phyloP scores from a whole-genome alignment of 2,888 invertebrate species.

The Anthrax anthrax region DNA sequence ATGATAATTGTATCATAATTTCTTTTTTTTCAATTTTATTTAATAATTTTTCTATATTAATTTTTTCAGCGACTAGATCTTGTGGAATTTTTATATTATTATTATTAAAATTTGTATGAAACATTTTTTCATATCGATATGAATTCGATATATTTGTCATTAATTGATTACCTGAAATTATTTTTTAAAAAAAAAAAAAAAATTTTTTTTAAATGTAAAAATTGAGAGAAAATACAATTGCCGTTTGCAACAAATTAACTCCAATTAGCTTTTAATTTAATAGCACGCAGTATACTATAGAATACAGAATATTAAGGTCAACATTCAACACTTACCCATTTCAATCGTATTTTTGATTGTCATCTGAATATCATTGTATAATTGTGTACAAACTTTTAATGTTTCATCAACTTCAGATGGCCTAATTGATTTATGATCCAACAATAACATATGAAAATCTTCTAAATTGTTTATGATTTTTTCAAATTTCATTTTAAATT shows the following conservation, averaged over 20 bases:
- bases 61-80: conserved; percentile 45
- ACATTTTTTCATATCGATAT: conserved; percentile 16
- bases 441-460: conserved; percentile 42
- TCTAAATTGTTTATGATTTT: conserved; percentile 45
- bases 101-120: too few relatives aligned
- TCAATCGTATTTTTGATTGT: conserved; percentile 36
- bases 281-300: too few relatives aligned
- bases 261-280: too few relatives aligned
- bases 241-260: too few relatives aligned
- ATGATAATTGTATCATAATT: conserved; percentile 43
- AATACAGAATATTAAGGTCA: too few relatives aligned
- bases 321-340: too few relatives aligned
- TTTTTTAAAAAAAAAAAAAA: background rate
- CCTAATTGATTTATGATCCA: conserved; percentile 38
- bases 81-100: conserved; percentile 35
- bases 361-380: conserved; percentile 38
- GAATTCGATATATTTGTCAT: conserved; percentile 30
- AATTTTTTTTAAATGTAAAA: too few relatives aligned
- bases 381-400: conserved; percentile 39
- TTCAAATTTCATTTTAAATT: conserved; percentile 46
- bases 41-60: conserved; percentile 41
- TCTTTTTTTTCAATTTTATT: conserved; percentile 44
- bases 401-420: conserved; percentile 43
- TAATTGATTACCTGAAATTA: conserved; percentile 27
- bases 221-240: too few relatives aligned